phyloP scores from a whole-genome alignment of 2,797 vertebrate genomes.

The Telmatherina bonti region DNA sequence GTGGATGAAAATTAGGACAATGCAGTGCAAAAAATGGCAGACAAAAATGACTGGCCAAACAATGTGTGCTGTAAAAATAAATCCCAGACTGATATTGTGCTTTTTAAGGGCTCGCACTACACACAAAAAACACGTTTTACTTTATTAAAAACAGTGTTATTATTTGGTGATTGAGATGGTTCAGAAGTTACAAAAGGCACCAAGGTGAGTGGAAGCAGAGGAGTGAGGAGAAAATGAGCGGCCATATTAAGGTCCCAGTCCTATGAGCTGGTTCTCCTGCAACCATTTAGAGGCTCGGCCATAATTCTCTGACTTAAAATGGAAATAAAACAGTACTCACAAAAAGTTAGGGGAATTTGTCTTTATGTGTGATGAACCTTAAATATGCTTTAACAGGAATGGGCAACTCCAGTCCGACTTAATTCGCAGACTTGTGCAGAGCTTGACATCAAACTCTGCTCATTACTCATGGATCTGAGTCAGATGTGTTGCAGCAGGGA shows the following conservation, averaged over 20 bases:
- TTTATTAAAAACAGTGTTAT: slow-evolving; percentile 10
- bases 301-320: slow-evolving; percentile 51
- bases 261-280: slow-evolving; percentile 63
- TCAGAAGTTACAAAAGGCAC: slow-evolving; percentile 16
- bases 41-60: slow-evolving; percentile 25
- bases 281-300: slow-evolving; percentile 59
- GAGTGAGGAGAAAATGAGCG: slow-evolving; percentile 10
- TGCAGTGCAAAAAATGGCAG: slow-evolving; percentile 32
- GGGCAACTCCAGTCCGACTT: too few species aligned
- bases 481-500: too few species aligned
- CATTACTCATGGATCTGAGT: too few species aligned
- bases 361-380: too few species aligned
- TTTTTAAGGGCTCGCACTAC: slow-evolving; percentile 35
- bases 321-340: slow-evolving; percentile 46
- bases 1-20: slow-evolving; percentile 38
- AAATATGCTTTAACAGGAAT: too few species aligned
- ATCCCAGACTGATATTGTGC: slow-evolving; percentile 20
- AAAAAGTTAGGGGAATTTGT: too few species aligned
- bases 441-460: too few species aligned
- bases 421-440: too few species aligned
- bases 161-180: slow-evolving; percentile 23
- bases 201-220: neutral
- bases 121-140: slow-evolving; percentile 10
- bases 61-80: slow-evolving; percentile 15
- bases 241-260: slow-evolving; percentile 67